Conservation (phyloP, 2,113 vertebrate species). For the Caranx ignobilis region DNA sequence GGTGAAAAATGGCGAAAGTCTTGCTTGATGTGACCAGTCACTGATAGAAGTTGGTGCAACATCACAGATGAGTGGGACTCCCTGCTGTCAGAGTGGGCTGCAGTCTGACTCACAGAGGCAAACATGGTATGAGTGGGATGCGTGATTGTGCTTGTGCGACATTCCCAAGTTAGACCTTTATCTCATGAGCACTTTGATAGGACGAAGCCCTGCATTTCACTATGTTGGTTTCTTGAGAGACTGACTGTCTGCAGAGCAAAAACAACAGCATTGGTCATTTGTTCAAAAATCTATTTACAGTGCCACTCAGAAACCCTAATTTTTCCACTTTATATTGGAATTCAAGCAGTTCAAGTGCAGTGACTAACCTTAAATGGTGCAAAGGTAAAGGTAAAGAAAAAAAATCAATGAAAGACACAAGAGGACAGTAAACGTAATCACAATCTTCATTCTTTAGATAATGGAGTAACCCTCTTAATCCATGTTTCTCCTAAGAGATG, state of each 20-base stretch:
- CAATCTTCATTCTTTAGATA: too few species aligned
- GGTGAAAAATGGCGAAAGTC: background rate
- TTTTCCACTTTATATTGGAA: too few species aligned
- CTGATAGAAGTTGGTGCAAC: constrained; percentile 29
- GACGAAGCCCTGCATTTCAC: background rate
- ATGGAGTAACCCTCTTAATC: too few species aligned
- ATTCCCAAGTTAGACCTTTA: constrained; percentile 40
- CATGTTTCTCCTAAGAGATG: too few species aligned
- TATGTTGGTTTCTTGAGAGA: constrained; percentile 7
- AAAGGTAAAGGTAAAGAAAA: too few species aligned
- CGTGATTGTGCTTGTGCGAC: constrained; percentile 23
- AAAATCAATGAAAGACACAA: too few species aligned
- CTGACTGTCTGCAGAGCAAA: background rate
- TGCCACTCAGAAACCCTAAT: too few species aligned
- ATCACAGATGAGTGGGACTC: constrained; percentile 25
- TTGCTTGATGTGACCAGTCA: constrained; percentile 36
- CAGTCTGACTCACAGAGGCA: constrained; percentile 51
- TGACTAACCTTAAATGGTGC: too few species aligned
- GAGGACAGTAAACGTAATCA: too few species aligned
- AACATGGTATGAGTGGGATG: constrained; percentile 27
- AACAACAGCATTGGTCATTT: background rate
- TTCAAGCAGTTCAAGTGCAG: too few species aligned
- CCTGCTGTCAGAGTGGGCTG: constrained; percentile 49
- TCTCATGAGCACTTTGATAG: constrained; percentile 15
- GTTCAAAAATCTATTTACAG: background rate